phyloP scores from a whole-genome alignment of 2,888 invertebrate genomes.

The Caradrina clavipalpis region DNA sequence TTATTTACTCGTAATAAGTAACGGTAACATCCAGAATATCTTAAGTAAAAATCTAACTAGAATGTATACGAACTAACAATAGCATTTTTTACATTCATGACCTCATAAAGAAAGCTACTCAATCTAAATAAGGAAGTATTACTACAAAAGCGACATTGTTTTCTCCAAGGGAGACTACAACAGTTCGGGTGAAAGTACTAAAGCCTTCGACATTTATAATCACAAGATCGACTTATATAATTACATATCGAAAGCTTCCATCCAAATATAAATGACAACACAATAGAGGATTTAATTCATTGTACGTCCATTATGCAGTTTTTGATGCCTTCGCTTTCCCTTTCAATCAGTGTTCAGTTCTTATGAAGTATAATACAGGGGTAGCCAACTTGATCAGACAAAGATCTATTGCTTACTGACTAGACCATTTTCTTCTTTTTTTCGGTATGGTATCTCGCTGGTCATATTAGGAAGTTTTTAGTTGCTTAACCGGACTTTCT shows the following conservation, averaged over 20 bases:
- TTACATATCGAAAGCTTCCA: constrained; percentile 58
- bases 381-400: too few species aligned
- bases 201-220: constrained; percentile 25
- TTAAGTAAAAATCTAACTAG: too few species aligned
- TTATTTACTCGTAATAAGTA: too few species aligned
- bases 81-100: constrained; percentile 8
- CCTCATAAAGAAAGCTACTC: constrained; percentile 24
- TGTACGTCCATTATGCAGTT: constrained; percentile 40
- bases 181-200: constrained; percentile 54
- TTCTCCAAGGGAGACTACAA: constrained; percentile 45
- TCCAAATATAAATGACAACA: constrained; percentile 65
- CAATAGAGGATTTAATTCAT: constrained; percentile 61
- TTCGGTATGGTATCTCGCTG: too few species aligned
- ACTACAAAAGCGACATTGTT: constrained; percentile 18
- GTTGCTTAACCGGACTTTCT: too few species aligned
- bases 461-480: too few species aligned
- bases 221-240: constrained; percentile 51
- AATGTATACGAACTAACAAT: constrained; percentile 21
- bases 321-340: constrained; percentile 47
- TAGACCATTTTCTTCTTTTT: too few species aligned
- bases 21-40: too few species aligned
- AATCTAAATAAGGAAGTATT: constrained; percentile 45
- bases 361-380: constrained; percentile 20
- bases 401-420: too few species aligned
- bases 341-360: constrained; percentile 39